Evolutionary conservation across 2,888 invertebrate species (phyloP), one percentile per base, ranked within the genome.

Genomic region (Parnassius smintheus): DNA sequence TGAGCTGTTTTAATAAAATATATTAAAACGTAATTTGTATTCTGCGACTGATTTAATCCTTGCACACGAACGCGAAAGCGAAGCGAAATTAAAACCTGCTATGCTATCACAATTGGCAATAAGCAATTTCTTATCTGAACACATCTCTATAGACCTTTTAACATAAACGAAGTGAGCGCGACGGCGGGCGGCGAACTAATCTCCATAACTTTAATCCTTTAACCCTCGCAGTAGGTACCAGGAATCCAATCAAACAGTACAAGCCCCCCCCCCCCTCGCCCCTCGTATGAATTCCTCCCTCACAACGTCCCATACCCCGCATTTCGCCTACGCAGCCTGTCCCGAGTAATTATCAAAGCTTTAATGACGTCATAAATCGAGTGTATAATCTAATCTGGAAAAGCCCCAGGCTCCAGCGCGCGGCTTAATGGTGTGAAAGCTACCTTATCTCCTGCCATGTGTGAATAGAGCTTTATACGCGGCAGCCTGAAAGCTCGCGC

Each of bases 341-440:
- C 92, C 91, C 92, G 91, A 91, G 92, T 92, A 92, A 92, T 92
- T 92, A 92, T 92, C 92, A 92, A 90, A 91, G 92, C 92, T 92
- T 91, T 92, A 92, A 92, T 92, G 91, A 92, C 92, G 80, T 87
- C 91, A 92, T 92, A 92, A 92, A 92, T 92, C 92, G 89, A 89
- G 87, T 91, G 91, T 91, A 92, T 92, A 92, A 92, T 92, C 92
- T 92, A 92, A 92, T 92, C 92, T 92, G 92, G 91, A 91, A 92
- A 92, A 92, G 91, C 92, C 90, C 91, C 89, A 88, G 85, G 91
- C 89, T 91, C 89, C 88, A 87, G 85, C 83, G 89, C 86, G 83
- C 88, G 83, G 90, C 90, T 91, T 91, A 91, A 91, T 91, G 91
- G 91, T 90, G 91, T 91, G 91, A 91, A 91, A 91, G 91, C 91